Percentiles rank a stretch among this genome's conserved stretches.
These are phyloP conservation scores for Mesembrinibis cayennensis DNA, from an alignment of 2,113 vertebrate species.

Conservation along the genomic window DNA sequence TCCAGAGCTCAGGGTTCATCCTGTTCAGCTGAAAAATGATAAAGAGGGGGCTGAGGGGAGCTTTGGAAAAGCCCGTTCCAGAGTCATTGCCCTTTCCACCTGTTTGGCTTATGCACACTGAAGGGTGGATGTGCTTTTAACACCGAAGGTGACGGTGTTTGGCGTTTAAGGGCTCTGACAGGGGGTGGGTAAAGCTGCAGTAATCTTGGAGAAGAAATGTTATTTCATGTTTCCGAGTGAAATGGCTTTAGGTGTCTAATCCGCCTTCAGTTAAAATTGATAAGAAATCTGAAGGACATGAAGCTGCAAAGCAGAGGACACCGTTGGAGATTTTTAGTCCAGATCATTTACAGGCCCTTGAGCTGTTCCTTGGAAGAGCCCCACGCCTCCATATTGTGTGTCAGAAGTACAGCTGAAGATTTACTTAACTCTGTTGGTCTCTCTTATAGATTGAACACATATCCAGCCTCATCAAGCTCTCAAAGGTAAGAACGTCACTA, in stretches of 20 bases:
- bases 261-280: neutral
- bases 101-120: fast-evolving
- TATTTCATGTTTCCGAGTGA: neutral
- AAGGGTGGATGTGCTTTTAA: neutral
- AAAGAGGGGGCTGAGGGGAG: neutral
- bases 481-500: slow-evolving; percentile 81
- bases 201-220: neutral
- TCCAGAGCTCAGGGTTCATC: neutral
- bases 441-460: slow-evolving; percentile 93
- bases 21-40: neutral
- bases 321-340: neutral
- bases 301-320: neutral
- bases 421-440: slow-evolving; percentile 33
- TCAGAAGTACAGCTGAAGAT: neutral
- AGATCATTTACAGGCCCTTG: neutral
- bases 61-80: neutral
- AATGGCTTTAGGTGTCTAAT: neutral
- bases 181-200: neutral
- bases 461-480: slow-evolving; percentile 96
- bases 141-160: neutral
- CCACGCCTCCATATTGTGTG: neutral
- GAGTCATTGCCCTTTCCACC: neutral
- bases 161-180: neutral
- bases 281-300: neutral
- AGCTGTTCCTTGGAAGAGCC: neutral